Conservation (phyloP, 2,113 vertebrate species). For the Cebus imitator region DNA sequence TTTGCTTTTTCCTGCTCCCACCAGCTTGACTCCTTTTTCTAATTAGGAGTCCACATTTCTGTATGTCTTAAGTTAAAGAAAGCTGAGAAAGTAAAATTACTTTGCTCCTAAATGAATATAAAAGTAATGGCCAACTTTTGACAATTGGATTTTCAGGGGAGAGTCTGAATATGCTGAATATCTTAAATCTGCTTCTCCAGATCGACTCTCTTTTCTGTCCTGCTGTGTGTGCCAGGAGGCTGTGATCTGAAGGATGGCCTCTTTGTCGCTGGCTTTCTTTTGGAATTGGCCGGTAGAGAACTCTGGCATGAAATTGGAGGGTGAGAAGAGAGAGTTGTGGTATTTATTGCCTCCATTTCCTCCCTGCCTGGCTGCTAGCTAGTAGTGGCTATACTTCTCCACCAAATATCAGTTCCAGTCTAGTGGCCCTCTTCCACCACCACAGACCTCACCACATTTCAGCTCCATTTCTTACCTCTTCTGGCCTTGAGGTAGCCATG, state of each 20-base stretch:
- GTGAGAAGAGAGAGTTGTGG: neutral
- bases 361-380: neutral
- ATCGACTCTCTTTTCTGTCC: neutral
- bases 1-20: too few relatives aligned
- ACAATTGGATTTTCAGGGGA: neutral
- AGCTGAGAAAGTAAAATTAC: neutral
- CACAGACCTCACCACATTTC: neutral
- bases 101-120: neutral
- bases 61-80: neutral
- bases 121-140: neutral
- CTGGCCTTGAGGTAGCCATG: neutral
- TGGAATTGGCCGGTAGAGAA: neutral
- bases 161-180: neutral
- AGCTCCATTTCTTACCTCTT: neutral
- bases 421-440: too few relatives aligned
- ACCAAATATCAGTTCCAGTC: too few relatives aligned
- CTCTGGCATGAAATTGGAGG: neutral
- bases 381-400: neutral
- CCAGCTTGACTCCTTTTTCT: too few relatives aligned
- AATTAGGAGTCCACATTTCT: neutral
- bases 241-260: neutral
- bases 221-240: neutral
- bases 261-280: neutral
- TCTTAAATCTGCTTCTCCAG: neutral
- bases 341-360: neutral